Conservation (phyloP, 2,113 vertebrate species). For the Glareola pratincola region DNA sequence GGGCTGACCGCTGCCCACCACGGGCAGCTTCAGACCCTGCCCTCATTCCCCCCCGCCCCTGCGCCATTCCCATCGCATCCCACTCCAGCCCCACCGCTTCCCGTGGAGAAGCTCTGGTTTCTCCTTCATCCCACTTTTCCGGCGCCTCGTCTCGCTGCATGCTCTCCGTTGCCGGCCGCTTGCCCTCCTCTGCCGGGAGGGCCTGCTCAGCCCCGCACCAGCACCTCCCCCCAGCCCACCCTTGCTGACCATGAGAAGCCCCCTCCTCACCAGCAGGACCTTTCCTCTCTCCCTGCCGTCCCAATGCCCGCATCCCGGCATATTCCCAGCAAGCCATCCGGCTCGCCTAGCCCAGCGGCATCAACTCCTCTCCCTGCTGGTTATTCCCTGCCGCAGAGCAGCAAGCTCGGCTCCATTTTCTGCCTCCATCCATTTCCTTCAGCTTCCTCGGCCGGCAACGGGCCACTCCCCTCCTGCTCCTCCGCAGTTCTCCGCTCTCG, state of each 20-base stretch:
- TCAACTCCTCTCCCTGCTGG: background rate
- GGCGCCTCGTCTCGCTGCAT: fast-evolving
- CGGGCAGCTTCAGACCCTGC: background rate
- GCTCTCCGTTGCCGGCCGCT: background rate
- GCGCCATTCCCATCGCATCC: fast-evolving
- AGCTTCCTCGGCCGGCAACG: fast-evolving
- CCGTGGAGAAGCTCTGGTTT: background rate
- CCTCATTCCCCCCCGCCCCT: background rate
- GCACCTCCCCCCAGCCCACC: background rate
- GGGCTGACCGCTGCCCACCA: background rate
- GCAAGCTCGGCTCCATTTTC: background rate
- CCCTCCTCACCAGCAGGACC: background rate
- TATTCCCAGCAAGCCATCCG: background rate
- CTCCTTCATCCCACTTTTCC: background rate
- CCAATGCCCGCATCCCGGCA: fast-evolving
- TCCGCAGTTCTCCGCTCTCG: background rate
- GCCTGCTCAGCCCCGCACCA: background rate
- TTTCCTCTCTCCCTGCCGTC: background rate
- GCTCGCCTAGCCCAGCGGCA: fast-evolving
- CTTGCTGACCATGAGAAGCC: background rate
- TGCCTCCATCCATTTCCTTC: background rate
- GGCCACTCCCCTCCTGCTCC: background rate
- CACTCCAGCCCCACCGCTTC: background rate
- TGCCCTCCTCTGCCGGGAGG: fast-evolving
- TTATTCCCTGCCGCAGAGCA: background rate